Conservation (phyloP, 2,797 vertebrate genomes). For the Sciurus vulgaris region DNA sequence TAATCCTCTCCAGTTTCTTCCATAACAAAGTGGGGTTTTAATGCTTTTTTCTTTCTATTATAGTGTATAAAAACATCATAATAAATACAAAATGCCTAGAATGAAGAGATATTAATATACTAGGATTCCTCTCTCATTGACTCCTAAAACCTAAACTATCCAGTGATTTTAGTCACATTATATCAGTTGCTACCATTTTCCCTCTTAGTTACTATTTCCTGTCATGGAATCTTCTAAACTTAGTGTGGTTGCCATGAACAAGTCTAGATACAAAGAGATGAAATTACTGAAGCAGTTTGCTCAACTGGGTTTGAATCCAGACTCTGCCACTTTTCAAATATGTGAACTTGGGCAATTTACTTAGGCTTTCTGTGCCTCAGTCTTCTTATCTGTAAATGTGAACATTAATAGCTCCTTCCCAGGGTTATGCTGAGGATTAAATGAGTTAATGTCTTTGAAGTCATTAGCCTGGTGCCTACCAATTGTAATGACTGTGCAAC, state of each 20-base stretch:
- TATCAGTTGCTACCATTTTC: background rate
- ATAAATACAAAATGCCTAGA: background rate
- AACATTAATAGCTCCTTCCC: background rate
- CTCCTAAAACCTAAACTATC: background rate
- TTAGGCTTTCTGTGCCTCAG: background rate
- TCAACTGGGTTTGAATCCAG: background rate
- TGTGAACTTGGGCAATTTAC: background rate
- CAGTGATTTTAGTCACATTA: background rate
- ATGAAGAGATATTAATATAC: background rate
- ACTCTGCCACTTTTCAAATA: background rate
- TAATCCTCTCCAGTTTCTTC: background rate
- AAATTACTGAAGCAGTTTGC: background rate
- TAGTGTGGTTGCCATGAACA: background rate
- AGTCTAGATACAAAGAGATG: background rate
- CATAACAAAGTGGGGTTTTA: background rate
- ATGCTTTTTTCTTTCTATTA: background rate
- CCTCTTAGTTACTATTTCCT: background rate
- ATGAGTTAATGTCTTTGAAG: background rate
- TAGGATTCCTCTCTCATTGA: background rate
- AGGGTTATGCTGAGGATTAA: background rate
- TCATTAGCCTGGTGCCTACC: background rate
- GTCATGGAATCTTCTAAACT: background rate
- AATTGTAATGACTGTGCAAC: background rate
- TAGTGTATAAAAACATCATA: background rate
- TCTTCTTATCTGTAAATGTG: constrained; percentile 25